Percentiles rank a stretch among this genome's conserved stretches.
phyloP scores from a whole-genome alignment of 2,888 invertebrate species.

The Neoscelio sp. region DNA sequence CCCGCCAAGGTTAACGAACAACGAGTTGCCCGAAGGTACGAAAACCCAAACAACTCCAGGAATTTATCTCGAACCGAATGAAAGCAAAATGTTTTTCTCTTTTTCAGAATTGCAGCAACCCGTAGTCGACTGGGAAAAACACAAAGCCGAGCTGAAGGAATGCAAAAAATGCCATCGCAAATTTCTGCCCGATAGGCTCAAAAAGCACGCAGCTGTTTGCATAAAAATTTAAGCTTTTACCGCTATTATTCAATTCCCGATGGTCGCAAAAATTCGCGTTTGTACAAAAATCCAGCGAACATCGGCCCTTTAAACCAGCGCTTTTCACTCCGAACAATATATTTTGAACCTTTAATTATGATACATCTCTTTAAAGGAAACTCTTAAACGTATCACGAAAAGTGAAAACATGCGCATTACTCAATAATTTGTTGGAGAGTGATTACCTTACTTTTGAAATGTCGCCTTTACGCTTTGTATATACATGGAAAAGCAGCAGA shows the following conservation, averaged over 20 bases:
- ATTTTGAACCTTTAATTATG: constrained; percentile 68
- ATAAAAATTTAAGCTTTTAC: constrained; percentile 53
- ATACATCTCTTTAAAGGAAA: constrained; percentile 68
- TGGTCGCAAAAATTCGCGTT: no score
- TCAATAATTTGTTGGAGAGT: constrained; percentile 68
- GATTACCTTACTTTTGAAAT: constrained; percentile 65
- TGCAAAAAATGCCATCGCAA: constrained; percentile 75
- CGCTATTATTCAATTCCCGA: no score
- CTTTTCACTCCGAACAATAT: constrained; percentile 57
- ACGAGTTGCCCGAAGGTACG: constrained; percentile 60
- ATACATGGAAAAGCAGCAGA: constrained; percentile 57
- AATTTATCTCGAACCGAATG: no score
- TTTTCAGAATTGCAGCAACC: constrained; percentile 48
- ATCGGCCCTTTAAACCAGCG: constrained; percentile 46
- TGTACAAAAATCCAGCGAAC: neutral
- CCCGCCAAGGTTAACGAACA: constrained; percentile 52
- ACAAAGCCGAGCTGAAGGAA: constrained; percentile 71
- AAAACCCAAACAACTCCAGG: neutral
- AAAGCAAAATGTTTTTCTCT: no score
- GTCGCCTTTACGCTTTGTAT: constrained; percentile 60
- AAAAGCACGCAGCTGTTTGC: constrained; percentile 69
- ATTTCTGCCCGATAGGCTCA: constrained; percentile 73
- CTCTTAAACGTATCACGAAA: constrained; percentile 67
- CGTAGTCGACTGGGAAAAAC: constrained; percentile 74
- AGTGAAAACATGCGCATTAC: constrained; percentile 68